phyloP scores from a whole-genome alignment of 2,113 vertebrate genomes.

The Trogon surrucura region DNA sequence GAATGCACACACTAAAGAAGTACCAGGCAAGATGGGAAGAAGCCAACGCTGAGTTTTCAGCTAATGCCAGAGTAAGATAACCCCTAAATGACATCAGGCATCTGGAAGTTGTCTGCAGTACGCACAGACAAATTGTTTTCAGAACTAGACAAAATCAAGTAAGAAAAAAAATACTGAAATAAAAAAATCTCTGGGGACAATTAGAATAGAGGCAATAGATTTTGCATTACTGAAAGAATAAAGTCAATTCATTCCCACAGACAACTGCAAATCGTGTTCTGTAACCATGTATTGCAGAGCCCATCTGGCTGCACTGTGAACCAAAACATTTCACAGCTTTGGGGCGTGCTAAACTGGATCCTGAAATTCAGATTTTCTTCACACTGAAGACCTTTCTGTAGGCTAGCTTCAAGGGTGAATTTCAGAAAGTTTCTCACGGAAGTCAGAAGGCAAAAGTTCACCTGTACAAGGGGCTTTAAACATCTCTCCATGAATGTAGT shows the following conservation, averaged over 20 bases:
- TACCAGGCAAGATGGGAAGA: not conserved
- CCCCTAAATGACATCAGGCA: not conserved
- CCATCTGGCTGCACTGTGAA: not conserved
- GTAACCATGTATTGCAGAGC: not conserved
- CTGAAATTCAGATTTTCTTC: not conserved
- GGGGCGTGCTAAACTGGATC: not conserved
- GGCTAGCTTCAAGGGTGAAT: not conserved
- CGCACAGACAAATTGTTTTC: not conserved
- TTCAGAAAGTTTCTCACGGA: not conserved
- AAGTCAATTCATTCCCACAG: not conserved
- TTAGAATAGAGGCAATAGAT: not conserved
- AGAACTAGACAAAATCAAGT: not conserved
- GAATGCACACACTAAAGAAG: not conserved
- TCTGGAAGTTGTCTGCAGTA: not conserved
- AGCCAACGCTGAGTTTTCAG: not conserved
- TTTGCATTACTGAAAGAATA: not conserved
- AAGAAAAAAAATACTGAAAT: not conserved
- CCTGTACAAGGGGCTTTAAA: not conserved
- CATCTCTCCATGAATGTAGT: not conserved
- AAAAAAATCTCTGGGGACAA: not conserved
- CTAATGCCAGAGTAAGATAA: not conserved
- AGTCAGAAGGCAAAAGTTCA: not conserved
- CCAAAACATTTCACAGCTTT: not conserved
- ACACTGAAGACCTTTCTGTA: not conserved
- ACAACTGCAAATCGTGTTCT: not conserved